Base-by-base conservation (phyloP, 2,888 invertebrate species). In the Netelia fuscicornis region DNA sequence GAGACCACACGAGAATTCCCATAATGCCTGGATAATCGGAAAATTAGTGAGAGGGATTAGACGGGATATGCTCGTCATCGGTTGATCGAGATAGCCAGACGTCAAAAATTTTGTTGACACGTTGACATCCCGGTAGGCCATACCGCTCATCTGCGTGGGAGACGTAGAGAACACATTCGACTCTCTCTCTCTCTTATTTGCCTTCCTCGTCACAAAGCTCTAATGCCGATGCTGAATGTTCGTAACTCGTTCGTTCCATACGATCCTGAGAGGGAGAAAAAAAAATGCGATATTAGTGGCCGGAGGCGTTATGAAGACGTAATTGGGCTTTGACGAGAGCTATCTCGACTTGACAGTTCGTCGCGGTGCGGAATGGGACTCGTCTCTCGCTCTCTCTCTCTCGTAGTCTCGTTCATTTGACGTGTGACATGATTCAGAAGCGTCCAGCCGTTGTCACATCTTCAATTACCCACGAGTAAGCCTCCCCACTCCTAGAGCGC, bases 401-500 rank as follows among this genome's bases (percentile, higher is more conserved):
- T 58, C 67, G 58, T 90, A 89, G 92, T 90, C 90, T 89, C 91
- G 87, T 89, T 93, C 91, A 93, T 93, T 93, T 93, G 93, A 93
- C 93, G 90, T 92, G 92, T 93, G 91, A 93, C 93, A 93, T 93
- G 93, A 93, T 93, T 93, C 93, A 92, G 92, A 90, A 90, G 92
- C 92, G 91, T 93, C 92, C 91, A 92, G 90, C 93, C 11, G 92
- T 92, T 93, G 92, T 92, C 93, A 92, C 92, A 91, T 93, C 93
- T 92, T 92, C 92, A 93, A 92, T 93, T 93, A 91, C 91, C 91
- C 90, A 87, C 90, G 44, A 79, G 75, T 75, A 79, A 71, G 20
- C 58, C 6, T 6, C 58, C 58, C 48, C 48, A 2, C 87, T 90
- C 91, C 74, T 23, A 48, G 48, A 58, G 60, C 67, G 74, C 76